Evolutionary conservation across 1,140 invertebrate species (phyloP), one percentile per base, ranked within the genome.

Genomic region (Mercenaria mercenaria): DNA sequence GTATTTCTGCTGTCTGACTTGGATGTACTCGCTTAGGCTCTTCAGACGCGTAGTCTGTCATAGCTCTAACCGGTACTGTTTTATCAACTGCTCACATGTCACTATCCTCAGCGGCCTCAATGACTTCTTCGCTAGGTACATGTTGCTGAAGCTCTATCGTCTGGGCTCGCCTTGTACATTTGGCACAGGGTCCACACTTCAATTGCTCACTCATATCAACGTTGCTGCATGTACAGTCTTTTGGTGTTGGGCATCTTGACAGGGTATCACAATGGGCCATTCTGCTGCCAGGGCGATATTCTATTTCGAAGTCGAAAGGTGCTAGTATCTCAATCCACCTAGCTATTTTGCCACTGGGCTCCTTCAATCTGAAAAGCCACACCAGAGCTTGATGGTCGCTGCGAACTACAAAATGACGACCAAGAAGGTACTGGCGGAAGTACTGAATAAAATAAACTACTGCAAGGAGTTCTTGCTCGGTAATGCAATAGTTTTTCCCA

Each of bases 401-500:
- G 10, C 85, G 39, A 1, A 94, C 37, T 0, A 85, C 37, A 37
- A 94, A 91, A 26, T 79, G 43, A 52, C 80, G 29, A 23, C 93
- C 91, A 29, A 87, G 81, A 13, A 93, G 56, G 37, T 93, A 93
- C n/a, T 67, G 79, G n/a, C 89, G 47, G 64, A 92, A 93, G 11
- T 91, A 37, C 64, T 90, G 77, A 15, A 91, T 47, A 20, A 56
- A 83, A 67, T 37, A 67, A 18, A 91, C 50, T 20, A 92, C 84
- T 43, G 92, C 92, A 13, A 92, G 85, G 8, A 93, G 74, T 79
- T 93, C 92, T 59, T 89, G 92, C 20, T 88, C 20, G n/a, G 93
- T 93, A 18, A 90, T 83, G 74, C 93, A 93, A 91, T 97, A 97
- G 18, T 96, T 96, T 87, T 93, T 89, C 92, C 97, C 96, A 20